Conservation (phyloP, 2,113 vertebrate genomes). For the Anhinga anhinga region DNA sequence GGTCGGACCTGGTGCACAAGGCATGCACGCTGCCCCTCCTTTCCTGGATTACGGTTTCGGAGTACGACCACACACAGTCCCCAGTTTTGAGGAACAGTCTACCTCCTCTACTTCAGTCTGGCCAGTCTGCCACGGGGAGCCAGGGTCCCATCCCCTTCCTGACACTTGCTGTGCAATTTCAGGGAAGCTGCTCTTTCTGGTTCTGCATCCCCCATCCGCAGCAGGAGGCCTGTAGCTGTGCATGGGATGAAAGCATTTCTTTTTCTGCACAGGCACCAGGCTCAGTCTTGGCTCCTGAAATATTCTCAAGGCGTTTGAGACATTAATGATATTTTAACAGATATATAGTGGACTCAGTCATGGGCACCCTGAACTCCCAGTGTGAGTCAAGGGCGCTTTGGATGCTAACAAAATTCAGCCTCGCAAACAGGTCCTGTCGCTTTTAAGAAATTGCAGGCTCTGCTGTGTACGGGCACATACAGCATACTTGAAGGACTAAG, state of each 20-base stretch:
- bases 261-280: background rate
- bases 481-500: slow-evolving; percentile 14
- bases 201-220: background rate
- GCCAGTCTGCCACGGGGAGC: background rate
- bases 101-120: background rate
- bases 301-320: background rate
- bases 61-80: background rate
- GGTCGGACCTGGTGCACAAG: background rate
- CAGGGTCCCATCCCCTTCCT: background rate
- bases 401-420: background rate
- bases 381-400: background rate
- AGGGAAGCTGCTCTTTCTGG: background rate
- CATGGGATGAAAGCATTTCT: background rate
- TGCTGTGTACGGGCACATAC: background rate
- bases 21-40: background rate
- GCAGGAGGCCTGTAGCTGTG: background rate
- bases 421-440: background rate
- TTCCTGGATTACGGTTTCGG: background rate
- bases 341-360: background rate
- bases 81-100: background rate
- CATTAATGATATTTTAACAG: background rate
- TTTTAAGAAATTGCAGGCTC: background rate
- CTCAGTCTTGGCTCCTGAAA: background rate
- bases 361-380: background rate
- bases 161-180: background rate